Percentiles rank a stretch among this genome's conserved stretches.
These are phyloP conservation scores for Numenius phaeopus DNA, from an alignment of 2,797 vertebrate species.

Conservation along the genomic window DNA sequence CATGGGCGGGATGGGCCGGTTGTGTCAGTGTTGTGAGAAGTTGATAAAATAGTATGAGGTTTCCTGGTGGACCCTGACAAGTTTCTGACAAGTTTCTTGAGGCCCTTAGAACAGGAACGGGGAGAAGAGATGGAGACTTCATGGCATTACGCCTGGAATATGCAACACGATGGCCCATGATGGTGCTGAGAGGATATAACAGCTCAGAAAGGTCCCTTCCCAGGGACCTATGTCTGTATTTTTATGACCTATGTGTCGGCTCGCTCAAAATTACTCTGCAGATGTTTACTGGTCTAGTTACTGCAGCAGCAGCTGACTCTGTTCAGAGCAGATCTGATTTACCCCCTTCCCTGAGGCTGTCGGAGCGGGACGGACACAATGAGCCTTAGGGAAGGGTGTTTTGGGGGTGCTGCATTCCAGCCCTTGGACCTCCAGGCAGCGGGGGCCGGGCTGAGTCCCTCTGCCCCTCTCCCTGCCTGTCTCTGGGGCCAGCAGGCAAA, in stretches of 20 bases:
- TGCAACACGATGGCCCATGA: neutral
- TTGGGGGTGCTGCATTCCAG: neutral
- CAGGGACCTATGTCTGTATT: neutral
- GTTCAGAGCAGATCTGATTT: neutral
- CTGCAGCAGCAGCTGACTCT: neutral
- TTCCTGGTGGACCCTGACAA: neutral
- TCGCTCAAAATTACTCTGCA: neutral
- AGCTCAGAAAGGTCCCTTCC: neutral
- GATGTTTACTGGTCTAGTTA: neutral
- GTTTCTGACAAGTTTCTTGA: neutral
- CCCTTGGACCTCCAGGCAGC: neutral
- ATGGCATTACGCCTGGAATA: rapidly evolving
- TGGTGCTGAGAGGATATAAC: neutral
- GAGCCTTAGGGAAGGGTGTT: neutral
- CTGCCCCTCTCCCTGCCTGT: neutral
- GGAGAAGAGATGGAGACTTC: neutral
- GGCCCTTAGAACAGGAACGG: neutral
- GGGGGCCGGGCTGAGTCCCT: neutral
- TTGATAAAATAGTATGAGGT: neutral
- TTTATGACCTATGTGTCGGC: neutral
- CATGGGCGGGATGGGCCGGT: neutral
- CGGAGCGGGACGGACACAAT: neutral
- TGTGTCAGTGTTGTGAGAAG: neutral
- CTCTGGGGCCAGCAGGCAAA: neutral
- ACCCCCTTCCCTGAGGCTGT: neutral